phyloP scores from a whole-genome alignment of 2,888 invertebrate genomes.

The Volucella zonaria region DNA sequence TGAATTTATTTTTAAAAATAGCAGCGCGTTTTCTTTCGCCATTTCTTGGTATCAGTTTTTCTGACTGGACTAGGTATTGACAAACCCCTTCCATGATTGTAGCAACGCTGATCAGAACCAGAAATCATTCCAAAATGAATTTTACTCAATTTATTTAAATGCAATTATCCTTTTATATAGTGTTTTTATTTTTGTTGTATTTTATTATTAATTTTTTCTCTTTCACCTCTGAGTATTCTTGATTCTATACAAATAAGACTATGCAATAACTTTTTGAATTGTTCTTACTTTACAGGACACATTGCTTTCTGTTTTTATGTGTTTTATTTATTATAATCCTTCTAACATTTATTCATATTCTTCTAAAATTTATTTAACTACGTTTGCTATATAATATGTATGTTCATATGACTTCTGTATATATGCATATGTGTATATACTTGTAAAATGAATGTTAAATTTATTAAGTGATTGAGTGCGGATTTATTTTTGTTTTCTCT shows the following conservation, averaged over 20 bases:
- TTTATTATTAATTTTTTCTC: conserved; percentile 26
- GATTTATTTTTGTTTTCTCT: conserved; percentile 26
- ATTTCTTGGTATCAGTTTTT: too few relatives aligned
- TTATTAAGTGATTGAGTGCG: conserved; percentile 45
- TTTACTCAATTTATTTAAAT: conserved; percentile 42
- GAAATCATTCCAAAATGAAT: not conserved
- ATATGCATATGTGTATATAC: conserved; percentile 26
- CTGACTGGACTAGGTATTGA: too few relatives aligned
- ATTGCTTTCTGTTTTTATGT: conserved; percentile 29
- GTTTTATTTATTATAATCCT: conserved; percentile 68
- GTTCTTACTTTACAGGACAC: conserved; percentile 47
- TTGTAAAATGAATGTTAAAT: conserved; percentile 22
- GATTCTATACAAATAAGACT: conserved; percentile 52
- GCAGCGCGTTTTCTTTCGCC: too few relatives aligned
- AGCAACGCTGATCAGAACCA: too few relatives aligned
- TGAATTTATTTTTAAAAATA: too few relatives aligned
- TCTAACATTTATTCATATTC: conserved; percentile 71
- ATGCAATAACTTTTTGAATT: conserved; percentile 46
- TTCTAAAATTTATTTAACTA: conserved; percentile 71
- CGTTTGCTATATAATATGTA: conserved; percentile 22
- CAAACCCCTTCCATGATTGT: too few relatives aligned
- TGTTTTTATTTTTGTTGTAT: conserved; percentile 47
- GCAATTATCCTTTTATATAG: conserved; percentile 55
- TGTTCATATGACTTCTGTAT: conserved; percentile 32
- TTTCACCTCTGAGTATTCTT: conserved; percentile 39